phyloP scores from a whole-genome alignment of 2,797 vertebrate genomes.

The Balearica regulorum region DNA sequence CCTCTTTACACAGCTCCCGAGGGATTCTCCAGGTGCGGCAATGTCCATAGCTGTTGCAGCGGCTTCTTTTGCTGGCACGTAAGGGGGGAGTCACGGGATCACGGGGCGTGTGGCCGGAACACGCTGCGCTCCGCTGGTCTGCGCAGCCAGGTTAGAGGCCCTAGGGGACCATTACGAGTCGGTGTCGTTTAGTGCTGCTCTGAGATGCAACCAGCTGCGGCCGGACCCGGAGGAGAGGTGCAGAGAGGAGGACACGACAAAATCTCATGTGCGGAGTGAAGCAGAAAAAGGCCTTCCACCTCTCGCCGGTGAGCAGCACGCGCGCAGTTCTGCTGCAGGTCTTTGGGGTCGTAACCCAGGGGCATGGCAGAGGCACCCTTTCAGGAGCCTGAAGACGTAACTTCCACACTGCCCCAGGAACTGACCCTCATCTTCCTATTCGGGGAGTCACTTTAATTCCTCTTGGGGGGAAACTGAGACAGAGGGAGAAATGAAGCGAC shows the following conservation, averaged over 20 bases:
- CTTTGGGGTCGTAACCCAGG: background rate
- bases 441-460: background rate
- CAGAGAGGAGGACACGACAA: background rate
- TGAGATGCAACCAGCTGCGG: slow-evolving; percentile 6
- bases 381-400: background rate
- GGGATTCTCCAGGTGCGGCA: background rate
- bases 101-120: background rate
- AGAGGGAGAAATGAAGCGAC: background rate
- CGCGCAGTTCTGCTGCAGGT: background rate
- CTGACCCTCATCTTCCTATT: background rate
- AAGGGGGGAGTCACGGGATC: background rate
- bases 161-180: background rate
- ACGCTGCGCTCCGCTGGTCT: background rate
- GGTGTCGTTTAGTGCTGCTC: background rate
- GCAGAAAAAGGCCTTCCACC: background rate
- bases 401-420: background rate
- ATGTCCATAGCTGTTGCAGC: background rate
- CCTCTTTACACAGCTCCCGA: background rate
- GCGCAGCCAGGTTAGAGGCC: background rate
- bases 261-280: background rate
- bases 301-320: background rate
- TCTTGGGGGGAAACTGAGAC: background rate
- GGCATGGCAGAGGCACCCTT: background rate
- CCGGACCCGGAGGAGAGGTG: background rate
- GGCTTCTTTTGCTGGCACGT: background rate